Conservation (phyloP, 2,797 vertebrate species). For the Etheostoma perlongum region DNA sequence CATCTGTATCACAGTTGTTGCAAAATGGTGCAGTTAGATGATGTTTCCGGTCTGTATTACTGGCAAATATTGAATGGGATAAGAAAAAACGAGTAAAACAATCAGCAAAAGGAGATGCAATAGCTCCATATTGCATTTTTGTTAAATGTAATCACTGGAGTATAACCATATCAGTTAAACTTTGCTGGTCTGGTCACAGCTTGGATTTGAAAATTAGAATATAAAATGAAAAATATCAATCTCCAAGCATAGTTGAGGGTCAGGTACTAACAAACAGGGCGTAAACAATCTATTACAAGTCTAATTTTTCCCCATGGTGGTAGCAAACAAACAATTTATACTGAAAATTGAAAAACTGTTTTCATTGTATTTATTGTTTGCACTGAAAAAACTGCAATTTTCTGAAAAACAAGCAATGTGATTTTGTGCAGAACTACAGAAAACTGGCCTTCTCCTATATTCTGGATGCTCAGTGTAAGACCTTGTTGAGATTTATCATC, state of each 20-base stretch:
- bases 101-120: constrained; percentile 9
- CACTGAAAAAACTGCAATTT: neutral
- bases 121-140: neutral
- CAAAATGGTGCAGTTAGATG: constrained; percentile 10
- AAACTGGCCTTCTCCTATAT: neutral
- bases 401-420: neutral
- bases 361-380: constrained; percentile 14
- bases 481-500: neutral
- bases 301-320: neutral
- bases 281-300: constrained; percentile 16
- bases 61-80: neutral
- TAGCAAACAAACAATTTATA: constrained; percentile 11
- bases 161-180: neutral
- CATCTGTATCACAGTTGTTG: neutral
- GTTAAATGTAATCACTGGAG: constrained; percentile 12
- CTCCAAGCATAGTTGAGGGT: constrained; percentile 17
- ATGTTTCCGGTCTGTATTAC: constrained; percentile 4
- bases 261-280: neutral
- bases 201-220: constrained; percentile 4
- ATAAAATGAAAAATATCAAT: constrained; percentile 35
- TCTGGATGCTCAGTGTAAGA: neutral
- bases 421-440: neutral
- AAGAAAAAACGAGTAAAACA: neutral
- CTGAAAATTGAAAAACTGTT: constrained; percentile 14
- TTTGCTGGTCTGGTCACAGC: constrained; percentile 11